These are phyloP conservation scores for Illadopsis cleaveri DNA, from an alignment of 2,113 vertebrate species.

Conservation along the genomic window DNA sequence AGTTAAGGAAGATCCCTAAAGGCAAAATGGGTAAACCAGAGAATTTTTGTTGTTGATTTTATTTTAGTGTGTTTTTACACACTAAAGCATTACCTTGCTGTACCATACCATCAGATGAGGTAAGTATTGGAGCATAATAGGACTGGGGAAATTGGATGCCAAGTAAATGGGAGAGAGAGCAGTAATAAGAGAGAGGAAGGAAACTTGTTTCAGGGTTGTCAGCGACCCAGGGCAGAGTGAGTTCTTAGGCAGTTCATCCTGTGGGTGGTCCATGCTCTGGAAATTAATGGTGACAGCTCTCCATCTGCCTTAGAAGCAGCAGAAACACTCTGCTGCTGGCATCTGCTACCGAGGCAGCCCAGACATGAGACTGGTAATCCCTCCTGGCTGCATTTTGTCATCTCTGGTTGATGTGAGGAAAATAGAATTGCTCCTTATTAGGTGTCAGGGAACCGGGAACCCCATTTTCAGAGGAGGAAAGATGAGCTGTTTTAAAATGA, in stretches of 20 bases:
- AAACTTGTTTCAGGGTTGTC: background rate
- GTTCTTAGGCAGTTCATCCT: background rate
- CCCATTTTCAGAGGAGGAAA: background rate
- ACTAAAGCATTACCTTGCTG: background rate
- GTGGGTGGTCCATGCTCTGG: background rate
- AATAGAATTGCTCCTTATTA: background rate
- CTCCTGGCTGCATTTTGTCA: background rate
- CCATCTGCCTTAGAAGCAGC: background rate
- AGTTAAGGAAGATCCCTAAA: background rate
- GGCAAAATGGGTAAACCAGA: background rate
- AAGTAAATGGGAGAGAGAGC: background rate
- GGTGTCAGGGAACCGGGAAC: rapidly evolving
- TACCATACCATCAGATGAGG: background rate
- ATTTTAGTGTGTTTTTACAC: background rate
- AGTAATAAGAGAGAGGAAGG: background rate
- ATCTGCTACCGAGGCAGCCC: background rate
- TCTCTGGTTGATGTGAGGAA: background rate
- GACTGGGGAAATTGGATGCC: background rate
- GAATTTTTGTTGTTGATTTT: background rate
- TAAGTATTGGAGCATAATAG: background rate
- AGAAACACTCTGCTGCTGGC: background rate
- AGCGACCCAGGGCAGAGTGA: rapidly evolving
- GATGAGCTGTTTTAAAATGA: background rate
- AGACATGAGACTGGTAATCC: background rate
- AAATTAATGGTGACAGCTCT: background rate